Percentiles rank a stretch among this genome's conserved stretches.
These are phyloP conservation scores for Sebastes steindachneri DNA, from an alignment of 2,797 vertebrate genomes.

Conservation along the genomic window DNA sequence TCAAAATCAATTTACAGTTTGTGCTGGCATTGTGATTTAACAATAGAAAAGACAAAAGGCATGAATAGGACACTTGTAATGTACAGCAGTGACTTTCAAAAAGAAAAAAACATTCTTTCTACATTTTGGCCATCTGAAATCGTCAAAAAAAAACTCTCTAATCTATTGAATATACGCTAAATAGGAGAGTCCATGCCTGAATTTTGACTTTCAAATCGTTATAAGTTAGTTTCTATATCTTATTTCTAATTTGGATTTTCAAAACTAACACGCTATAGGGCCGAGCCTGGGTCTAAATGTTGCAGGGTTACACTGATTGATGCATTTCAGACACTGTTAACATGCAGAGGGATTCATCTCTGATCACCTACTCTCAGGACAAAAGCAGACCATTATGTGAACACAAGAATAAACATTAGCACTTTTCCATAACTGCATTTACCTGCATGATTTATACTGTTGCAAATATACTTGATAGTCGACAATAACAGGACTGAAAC, in stretches of 20 bases:
- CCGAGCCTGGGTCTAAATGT: conserved; percentile 8
- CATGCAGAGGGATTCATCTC: conserved; percentile 41
- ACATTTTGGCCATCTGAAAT: conserved; percentile 60
- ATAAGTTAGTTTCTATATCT: not conserved
- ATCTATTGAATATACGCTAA: not conserved
- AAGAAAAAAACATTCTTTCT: not conserved
- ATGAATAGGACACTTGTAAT: conserved; percentile 68
- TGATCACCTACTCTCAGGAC: not conserved
- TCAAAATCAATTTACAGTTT: conserved; percentile 67
- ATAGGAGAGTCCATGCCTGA: not conserved
- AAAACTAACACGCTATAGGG: conserved; percentile 6
- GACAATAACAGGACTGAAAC: conserved; percentile 15
- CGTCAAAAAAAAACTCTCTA: not conserved
- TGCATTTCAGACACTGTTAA: conserved; percentile 15
- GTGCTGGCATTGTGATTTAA: conserved; percentile 57
- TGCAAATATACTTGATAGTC: conserved; percentile 4
- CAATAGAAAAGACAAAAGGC: conserved; percentile 72
- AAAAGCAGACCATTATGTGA: conserved; percentile 25
- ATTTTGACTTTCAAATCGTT: not conserved
- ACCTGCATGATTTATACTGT: conserved; percentile 28
- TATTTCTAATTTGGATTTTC: conserved; percentile 18
- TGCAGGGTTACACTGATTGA: conserved; percentile 13
- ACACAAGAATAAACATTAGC: conserved; percentile 18
- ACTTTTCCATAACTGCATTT: conserved; percentile 24
- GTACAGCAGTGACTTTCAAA: conserved; percentile 23